A percentile compares a stretch with the other conserved stretches of the same genome.
Evolutionary conservation across 1,140 invertebrate genomes (phyloP).

Genomic region (Drosophila asahinai): DNA sequence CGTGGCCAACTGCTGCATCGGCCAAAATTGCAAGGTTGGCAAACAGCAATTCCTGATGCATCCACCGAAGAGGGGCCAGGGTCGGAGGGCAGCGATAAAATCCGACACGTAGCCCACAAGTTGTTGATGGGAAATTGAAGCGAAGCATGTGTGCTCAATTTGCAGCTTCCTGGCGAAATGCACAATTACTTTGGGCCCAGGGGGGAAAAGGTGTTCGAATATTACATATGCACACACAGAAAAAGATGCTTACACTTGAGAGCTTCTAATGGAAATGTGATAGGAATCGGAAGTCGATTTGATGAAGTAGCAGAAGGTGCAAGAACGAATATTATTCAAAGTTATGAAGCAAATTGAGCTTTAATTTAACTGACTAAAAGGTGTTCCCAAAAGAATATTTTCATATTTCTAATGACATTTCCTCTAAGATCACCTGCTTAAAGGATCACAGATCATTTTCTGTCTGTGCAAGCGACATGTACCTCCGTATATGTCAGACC

Average conservation of each 20-base stretch:
- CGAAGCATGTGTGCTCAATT: conserved; percentile 49
- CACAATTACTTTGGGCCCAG: conserved; percentile 42
- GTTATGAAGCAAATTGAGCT: not conserved
- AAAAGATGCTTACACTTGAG: not conserved
- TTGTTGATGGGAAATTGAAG: conserved; percentile 58
- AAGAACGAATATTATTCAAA: too few relatives aligned
- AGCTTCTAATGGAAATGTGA: conserved; percentile 6
- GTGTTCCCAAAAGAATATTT: too few relatives aligned
- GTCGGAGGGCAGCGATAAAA: not conserved
- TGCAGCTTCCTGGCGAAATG: conserved; percentile 44
- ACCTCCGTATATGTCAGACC: not conserved
- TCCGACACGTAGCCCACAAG: conserved; percentile 44
- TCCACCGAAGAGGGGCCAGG: not conserved
- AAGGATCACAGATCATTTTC: not conserved
- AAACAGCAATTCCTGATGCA: conserved; percentile 29
- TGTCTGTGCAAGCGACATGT: conserved; percentile 39
- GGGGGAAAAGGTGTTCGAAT: conserved; percentile 21
- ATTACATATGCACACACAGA: conserved; percentile 38
- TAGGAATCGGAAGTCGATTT: conserved; percentile 2
- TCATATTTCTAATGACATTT: too few relatives aligned
- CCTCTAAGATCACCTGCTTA: not conserved
- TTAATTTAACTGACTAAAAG: too few relatives aligned
- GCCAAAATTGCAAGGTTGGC: conserved; percentile 53
- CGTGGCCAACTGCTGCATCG: conserved; percentile 48
- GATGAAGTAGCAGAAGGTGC: not conserved